These are phyloP conservation scores for Drosophila watanabei DNA, from an alignment of 1,140 invertebrate genomes.

Conservation along the genomic window DNA sequence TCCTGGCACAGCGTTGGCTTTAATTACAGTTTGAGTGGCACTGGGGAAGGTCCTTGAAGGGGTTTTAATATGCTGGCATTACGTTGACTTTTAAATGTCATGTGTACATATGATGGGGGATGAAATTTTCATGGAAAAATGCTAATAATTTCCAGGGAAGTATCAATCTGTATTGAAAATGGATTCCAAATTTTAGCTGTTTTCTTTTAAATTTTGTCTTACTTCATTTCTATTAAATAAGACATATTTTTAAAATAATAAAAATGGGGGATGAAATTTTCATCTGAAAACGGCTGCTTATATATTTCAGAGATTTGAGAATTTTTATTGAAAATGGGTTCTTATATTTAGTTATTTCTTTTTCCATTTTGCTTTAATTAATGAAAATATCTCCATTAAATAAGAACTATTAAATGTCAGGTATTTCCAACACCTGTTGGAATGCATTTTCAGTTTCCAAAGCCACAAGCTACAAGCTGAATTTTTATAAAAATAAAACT, in stretches of 20 bases:
- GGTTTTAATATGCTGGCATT: constrained; percentile 14
- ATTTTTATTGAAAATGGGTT: too few relatives aligned
- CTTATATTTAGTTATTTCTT: too few relatives aligned
- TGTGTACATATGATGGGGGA: background rate
- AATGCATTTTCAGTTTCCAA: constrained; percentile 9
- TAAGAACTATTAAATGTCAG: background rate
- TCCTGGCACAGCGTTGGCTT: constrained; percentile 40
- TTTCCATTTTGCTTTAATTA: background rate
- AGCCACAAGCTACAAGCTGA: constrained; percentile 16
- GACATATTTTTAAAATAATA: too few relatives aligned
- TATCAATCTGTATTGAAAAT: background rate
- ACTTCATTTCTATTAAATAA: background rate
- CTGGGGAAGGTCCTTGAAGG: constrained; percentile 30
- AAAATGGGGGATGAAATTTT: too few relatives aligned
- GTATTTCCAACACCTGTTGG: constrained; percentile 30
- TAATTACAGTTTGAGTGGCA: constrained; percentile 68
- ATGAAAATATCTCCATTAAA: background rate
- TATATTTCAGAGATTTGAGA: too few relatives aligned
- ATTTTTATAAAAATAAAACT: constrained; percentile 13
- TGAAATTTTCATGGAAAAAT: background rate
- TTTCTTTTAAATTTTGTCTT: too few relatives aligned
- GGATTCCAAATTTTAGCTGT: background rate
- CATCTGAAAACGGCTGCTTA: too few relatives aligned
- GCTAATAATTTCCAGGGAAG: background rate
- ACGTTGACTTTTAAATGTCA: constrained; percentile 6